Percentiles rank a stretch among this genome's conserved stretches.
These are phyloP conservation scores for Ophiodon elongatus DNA, from an alignment of 2,113 vertebrate genomes.

Conservation along the genomic window DNA sequence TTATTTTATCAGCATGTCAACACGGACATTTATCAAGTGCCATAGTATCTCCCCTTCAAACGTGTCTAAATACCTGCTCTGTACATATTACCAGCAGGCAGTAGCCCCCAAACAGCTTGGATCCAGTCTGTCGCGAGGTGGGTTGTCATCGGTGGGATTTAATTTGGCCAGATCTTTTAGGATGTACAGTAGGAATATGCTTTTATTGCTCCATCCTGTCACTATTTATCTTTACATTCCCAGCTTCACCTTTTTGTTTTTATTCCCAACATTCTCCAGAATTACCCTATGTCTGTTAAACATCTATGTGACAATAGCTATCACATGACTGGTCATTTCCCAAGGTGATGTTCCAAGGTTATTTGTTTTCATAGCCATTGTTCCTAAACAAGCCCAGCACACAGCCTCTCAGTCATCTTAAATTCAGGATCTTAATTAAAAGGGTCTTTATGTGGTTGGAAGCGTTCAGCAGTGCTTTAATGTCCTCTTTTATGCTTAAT, in stretches of 20 bases:
- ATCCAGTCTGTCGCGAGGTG: slow-evolving; percentile 31
- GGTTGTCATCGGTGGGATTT: slow-evolving; percentile 38
- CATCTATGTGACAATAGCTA: slow-evolving; percentile 7
- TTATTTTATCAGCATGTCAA: slow-evolving; percentile 9
- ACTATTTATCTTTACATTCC: neutral
- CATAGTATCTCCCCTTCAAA: neutral
- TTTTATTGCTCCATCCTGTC: neutral
- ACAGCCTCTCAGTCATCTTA: slow-evolving; percentile 35
- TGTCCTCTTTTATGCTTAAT: slow-evolving; percentile 59
- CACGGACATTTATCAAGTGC: neutral
- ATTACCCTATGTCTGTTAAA: neutral
- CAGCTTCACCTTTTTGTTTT: neutral
- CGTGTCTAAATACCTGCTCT: neutral
- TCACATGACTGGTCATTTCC: slow-evolving; percentile 37
- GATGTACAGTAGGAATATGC: slow-evolving; percentile 14
- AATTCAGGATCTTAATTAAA: slow-evolving; percentile 62
- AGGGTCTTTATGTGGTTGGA: slow-evolving; percentile 49
- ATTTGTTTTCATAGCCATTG: slow-evolving; percentile 50
- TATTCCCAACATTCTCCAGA: neutral
- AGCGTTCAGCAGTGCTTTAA: slow-evolving; percentile 63
- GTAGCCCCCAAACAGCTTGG: slow-evolving; percentile 41
- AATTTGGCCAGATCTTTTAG: slow-evolving; percentile 29
- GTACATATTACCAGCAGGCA: slow-evolving; percentile 20
- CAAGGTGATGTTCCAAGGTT: slow-evolving; percentile 43
- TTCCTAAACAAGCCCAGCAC: slow-evolving; percentile 26